Evolutionary conservation across 2,888 invertebrate genomes (phyloP).

Genomic region (Andrena hattorfiana): DNA sequence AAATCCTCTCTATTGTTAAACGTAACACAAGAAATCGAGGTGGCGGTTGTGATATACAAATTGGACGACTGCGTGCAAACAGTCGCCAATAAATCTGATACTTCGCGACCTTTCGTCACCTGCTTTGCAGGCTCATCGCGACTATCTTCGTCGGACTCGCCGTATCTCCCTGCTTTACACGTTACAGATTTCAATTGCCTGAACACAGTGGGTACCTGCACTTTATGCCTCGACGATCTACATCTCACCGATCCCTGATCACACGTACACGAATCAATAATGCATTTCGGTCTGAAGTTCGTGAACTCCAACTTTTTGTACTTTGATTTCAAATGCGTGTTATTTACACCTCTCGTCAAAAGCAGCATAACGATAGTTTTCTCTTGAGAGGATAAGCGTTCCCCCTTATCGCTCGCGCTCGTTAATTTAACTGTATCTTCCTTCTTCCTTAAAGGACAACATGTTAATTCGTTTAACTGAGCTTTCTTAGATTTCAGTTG

Average conservation of each 20-base stretch:
- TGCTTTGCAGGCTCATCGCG: neutral
- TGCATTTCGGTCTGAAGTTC: conserved; percentile 34
- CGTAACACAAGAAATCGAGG: conserved; percentile 33
- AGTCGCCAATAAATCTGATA: conserved; percentile 19
- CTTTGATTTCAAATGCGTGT: conserved; percentile 29
- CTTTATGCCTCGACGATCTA: conserved; percentile 2
- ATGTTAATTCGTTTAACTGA: neutral
- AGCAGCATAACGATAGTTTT: conserved; percentile 10
- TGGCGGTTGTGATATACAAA: conserved; percentile 47
- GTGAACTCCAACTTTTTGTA: conserved; percentile 23
- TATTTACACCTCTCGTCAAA: conserved; percentile 21
- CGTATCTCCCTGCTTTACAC: conserved; percentile 10
- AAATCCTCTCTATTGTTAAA: neutral
- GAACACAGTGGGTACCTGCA: conserved; percentile 32
- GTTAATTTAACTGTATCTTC: neutral
- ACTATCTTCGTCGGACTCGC: neutral
- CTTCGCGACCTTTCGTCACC: neutral
- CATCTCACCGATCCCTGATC: conserved; percentile 16
- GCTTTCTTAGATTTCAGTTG: neutral
- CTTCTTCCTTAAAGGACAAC: neutral
- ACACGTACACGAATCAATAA: neutral
- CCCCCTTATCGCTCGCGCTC: neutral
- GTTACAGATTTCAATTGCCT: conserved; percentile 9
- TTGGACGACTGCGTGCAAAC: conserved; percentile 55
- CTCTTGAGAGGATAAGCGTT: neutral